phyloP scores from a whole-genome alignment of 2,113 vertebrate genomes.

The Prunella himalayana region DNA sequence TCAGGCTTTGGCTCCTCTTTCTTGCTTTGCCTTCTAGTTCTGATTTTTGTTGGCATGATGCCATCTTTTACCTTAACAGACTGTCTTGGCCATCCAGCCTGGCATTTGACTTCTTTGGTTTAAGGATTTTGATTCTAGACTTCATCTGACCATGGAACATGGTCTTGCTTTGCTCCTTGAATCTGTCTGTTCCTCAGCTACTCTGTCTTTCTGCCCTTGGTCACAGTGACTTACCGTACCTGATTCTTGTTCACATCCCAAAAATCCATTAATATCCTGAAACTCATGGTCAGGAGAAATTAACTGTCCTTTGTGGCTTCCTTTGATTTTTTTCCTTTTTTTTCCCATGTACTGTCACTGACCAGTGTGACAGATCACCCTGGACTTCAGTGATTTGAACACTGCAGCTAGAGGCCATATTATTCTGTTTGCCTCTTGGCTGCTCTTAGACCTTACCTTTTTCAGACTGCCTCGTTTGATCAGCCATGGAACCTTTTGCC shows the following conservation, averaged over 20 bases:
- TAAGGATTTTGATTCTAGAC: neutral
- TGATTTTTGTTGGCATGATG: neutral
- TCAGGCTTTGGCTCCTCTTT: neutral
- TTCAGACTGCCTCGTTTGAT: neutral
- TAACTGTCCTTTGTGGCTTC: neutral
- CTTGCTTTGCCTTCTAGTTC: neutral
- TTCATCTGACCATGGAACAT: neutral
- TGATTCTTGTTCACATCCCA: neutral
- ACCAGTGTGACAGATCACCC: neutral
- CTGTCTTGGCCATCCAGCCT: neutral
- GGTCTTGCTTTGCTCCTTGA: neutral
- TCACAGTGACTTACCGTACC: neutral
- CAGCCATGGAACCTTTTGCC: neutral
- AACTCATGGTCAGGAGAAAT: neutral
- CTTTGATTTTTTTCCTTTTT: neutral
- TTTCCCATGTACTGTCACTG: neutral
- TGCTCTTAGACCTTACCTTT: neutral
- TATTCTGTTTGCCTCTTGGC: neutral
- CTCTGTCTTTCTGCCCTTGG: neutral
- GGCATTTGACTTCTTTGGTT: neutral
- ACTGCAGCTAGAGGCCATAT: neutral
- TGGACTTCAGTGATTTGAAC: neutral
- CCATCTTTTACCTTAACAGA: neutral
- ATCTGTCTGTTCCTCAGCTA: neutral
- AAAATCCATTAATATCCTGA: neutral